A percentile compares a stretch with the other conserved stretches of the same genome.
Evolutionary conservation across 2,888 invertebrate genomes (phyloP).

Genomic region (Crossocerus cetratus): DNA sequence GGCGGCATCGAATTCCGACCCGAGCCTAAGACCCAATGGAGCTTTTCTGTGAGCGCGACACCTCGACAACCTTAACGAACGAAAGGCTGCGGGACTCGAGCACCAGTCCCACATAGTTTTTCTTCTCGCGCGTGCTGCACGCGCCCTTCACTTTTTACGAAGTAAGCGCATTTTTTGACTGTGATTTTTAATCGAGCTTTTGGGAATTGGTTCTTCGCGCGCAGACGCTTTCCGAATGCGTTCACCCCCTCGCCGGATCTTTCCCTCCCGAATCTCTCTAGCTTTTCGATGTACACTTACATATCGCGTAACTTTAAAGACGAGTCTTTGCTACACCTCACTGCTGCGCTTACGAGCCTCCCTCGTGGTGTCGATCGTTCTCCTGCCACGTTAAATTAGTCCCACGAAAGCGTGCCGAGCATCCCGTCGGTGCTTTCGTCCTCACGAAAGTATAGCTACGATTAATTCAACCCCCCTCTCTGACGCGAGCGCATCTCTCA

Average conservation of each 20-base stretch:
- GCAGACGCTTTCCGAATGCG: slow-evolving; percentile 27
- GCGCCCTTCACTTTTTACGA: slow-evolving; percentile 13
- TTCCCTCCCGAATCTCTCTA: neutral
- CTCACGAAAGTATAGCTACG: neutral
- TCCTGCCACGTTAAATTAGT: neutral
- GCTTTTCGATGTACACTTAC: slow-evolving; percentile 5
- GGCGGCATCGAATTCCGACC: slow-evolving; percentile 15
- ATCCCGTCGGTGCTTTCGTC: neutral
- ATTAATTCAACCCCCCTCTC: too few species aligned
- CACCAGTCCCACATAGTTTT: slow-evolving; percentile 8
- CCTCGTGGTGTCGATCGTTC: neutral
- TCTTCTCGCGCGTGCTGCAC: slow-evolving; percentile 7
- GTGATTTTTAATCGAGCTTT: slow-evolving; percentile 45
- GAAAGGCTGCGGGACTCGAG: slow-evolving; percentile 2
- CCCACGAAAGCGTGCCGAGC: neutral
- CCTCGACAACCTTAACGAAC: too few species aligned
- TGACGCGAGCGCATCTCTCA: neutral
- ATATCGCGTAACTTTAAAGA: slow-evolving; percentile 1
- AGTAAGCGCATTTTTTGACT: slow-evolving; percentile 40
- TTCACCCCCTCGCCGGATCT: neutral
- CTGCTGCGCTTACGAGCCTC: neutral
- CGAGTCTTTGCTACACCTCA: neutral
- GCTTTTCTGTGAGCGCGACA: slow-evolving; percentile 44
- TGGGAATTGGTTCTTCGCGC: slow-evolving; percentile 38
- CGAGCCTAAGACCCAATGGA: slow-evolving; percentile 42